Evolutionary conservation across 2,888 invertebrate species (phyloP).

Genomic region (Megalurothrips usitatus): DNA sequence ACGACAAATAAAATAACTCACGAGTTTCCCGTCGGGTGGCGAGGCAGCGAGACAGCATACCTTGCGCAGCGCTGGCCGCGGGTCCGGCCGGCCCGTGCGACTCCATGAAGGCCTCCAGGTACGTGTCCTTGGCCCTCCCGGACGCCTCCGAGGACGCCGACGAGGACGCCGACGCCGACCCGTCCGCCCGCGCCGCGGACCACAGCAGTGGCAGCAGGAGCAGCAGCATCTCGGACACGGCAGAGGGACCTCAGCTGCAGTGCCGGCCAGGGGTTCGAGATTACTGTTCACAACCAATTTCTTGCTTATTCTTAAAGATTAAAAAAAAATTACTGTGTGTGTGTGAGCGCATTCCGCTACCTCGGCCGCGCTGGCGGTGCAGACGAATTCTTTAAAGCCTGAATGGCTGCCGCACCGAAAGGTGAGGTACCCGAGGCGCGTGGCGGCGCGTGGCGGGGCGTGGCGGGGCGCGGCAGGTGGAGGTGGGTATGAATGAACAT

Average conservation of each 20-base stretch:
- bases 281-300: background rate
- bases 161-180: too few relatives aligned
- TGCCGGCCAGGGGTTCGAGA: background rate
- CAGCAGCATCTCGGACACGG: background rate
- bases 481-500: background rate
- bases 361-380: background rate
- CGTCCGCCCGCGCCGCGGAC: background rate
- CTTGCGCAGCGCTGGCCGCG: background rate
- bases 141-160: background rate
- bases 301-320: too few relatives aligned
- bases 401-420: background rate
- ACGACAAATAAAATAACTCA: too few relatives aligned
- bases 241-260: background rate
- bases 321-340: too few relatives aligned
- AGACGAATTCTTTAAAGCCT: background rate
- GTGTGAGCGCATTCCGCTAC: too few relatives aligned
- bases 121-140: background rate
- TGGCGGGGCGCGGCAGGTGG: background rate
- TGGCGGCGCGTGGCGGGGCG: background rate
- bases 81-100: background rate
- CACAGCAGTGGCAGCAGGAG: slow-evolving; percentile 2
- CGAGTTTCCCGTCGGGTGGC: background rate
- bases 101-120: slow-evolving; percentile 24
- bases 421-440: background rate
- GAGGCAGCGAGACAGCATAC: background rate